phyloP scores from a whole-genome alignment of 2,113 vertebrate genomes.

The Pica pica region DNA sequence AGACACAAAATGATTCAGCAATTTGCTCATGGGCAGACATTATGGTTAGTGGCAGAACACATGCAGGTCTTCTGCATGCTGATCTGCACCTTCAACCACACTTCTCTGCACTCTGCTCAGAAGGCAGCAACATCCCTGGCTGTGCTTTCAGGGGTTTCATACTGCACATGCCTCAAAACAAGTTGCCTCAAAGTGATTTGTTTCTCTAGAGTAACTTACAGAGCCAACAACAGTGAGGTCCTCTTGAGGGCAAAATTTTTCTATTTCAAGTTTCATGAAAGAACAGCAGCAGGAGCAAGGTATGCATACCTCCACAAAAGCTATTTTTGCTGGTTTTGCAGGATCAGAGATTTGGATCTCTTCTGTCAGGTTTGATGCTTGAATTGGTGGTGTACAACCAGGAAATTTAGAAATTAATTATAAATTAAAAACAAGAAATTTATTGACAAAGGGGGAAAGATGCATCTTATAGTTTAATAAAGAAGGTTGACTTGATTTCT shows the following conservation, averaged over 20 bases:
- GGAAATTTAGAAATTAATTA: not conserved
- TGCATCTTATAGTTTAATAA: not conserved
- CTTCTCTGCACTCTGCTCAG: not conserved
- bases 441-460: not conserved
- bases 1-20: not conserved
- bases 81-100: not conserved
- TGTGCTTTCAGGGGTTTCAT: not conserved
- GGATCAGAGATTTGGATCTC: not conserved
- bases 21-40: not conserved
- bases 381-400: not conserved
- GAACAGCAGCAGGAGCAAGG: not conserved
- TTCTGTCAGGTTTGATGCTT: not conserved
- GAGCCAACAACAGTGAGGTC: not conserved
- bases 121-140: not conserved
- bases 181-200: not conserved
- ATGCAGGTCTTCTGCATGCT: not conserved
- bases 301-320: not conserved
- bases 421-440: not conserved
- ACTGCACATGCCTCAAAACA: accelerated
- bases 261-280: not conserved
- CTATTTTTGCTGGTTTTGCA: not conserved
- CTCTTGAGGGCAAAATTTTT: not conserved
- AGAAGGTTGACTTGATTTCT: not conserved
- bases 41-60: not conserved
- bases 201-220: not conserved